phyloP scores from a whole-genome alignment of 2,113 vertebrate genomes.

The Marmota flaviventris region DNA sequence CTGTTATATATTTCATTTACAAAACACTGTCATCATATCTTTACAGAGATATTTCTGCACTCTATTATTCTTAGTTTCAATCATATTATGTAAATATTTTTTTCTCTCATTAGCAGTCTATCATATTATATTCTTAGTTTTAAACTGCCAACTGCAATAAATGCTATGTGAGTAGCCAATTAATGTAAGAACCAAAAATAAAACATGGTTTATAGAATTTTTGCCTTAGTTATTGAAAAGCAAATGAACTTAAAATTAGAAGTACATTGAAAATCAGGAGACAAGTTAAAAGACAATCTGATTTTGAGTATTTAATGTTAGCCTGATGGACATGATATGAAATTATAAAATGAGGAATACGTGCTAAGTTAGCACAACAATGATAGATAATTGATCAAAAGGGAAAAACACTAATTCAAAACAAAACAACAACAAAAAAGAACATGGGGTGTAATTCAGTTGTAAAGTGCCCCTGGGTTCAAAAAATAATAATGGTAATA shows the following conservation, averaged over 20 bases:
- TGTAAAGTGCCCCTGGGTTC: too few species aligned
- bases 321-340: background rate
- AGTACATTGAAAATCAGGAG: background rate
- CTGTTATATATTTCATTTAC: constrained; percentile 26
- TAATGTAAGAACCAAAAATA: background rate
- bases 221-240: background rate
- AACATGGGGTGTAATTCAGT: too few species aligned
- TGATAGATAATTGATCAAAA: background rate
- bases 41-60: background rate
- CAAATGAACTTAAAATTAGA: constrained; percentile 21
- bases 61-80: background rate
- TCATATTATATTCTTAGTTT: background rate
- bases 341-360: background rate
- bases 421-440: too few species aligned
- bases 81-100: background rate
- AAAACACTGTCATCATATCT: background rate
- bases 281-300: background rate
- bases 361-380: background rate
- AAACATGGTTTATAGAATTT: constrained; percentile 46
- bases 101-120: background rate
- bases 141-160: constrained; percentile 56
- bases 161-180: constrained; percentile 61
- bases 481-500: too few species aligned
- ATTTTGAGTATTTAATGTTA: background rate
- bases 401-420: background rate